A percentile compares a stretch with the other conserved stretches of the same genome.
Conservation (phyloP, 2,113 vertebrate species). For the Plecotus auritus region DNA sequence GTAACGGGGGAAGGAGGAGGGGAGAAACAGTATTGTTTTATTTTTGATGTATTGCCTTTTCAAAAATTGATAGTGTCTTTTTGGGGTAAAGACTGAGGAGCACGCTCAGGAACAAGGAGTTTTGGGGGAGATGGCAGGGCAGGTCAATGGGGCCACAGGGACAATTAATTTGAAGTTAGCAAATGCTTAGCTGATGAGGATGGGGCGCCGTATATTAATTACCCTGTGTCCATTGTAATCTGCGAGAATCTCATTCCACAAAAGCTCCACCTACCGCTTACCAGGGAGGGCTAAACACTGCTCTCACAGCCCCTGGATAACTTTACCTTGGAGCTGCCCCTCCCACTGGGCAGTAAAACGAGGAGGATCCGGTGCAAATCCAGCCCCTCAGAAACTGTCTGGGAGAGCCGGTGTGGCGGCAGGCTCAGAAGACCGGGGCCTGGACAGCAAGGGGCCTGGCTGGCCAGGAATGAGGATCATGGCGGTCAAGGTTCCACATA, state of each 20-base stretch:
- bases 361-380: not conserved
- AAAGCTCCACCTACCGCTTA: not conserved
- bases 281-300: not conserved
- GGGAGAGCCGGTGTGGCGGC: not conserved
- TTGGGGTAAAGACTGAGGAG: not conserved
- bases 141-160: not conserved
- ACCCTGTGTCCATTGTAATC: not conserved
- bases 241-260: not conserved
- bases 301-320: accelerated
- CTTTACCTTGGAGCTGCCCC: not conserved
- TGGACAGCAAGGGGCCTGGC: not conserved
- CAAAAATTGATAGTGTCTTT: not conserved
- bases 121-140: not conserved
- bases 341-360: not conserved
- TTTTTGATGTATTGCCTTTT: not conserved
- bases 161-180: not conserved
- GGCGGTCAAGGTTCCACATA: accelerated
- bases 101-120: not conserved
- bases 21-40: not conserved
- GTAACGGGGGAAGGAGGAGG: not conserved
- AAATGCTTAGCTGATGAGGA: not conserved
- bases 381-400: not conserved
- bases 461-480: not conserved
- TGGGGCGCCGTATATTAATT: accelerated
- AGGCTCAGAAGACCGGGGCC: not conserved